These are phyloP conservation scores for Drosophila aldrichi DNA, from an alignment of 2,888 invertebrate species.

Conservation along the genomic window DNA sequence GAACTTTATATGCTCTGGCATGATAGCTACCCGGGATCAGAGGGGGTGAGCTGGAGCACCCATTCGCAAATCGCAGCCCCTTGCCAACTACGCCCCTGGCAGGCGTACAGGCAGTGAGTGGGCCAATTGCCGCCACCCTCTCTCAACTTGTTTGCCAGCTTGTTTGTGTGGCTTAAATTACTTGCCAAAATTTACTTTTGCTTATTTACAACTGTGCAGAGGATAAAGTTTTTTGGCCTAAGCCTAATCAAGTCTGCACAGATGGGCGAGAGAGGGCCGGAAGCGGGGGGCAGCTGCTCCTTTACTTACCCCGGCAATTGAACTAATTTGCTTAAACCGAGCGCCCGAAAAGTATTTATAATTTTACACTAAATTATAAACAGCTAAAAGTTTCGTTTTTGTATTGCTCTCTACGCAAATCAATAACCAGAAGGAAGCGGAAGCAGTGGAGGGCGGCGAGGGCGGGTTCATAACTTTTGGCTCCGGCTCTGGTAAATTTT, in stretches of 20 bases:
- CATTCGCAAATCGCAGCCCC: neutral
- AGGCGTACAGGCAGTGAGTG: neutral
- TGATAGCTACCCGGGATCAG: constrained; percentile 41
- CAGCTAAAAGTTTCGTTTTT: constrained; percentile 64
- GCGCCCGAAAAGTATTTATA: constrained; percentile 69
- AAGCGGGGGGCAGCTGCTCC: constrained; percentile 27
- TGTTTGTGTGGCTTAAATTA: constrained; percentile 82
- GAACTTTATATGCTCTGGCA: constrained; percentile 69
- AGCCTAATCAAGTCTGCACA: constrained; percentile 83
- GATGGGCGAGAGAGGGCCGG: neutral
- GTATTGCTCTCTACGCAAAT: constrained; percentile 39
- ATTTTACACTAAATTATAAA: constrained; percentile 73
- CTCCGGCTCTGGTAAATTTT: constrained; percentile 40
- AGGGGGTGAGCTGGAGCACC: neutral
- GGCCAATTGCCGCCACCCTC: constrained; percentile 33
- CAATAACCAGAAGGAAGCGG: constrained; percentile 50
- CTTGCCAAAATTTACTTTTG: constrained; percentile 81
- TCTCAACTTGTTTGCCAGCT: constrained; percentile 78
- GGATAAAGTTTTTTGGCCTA: constrained; percentile 83
- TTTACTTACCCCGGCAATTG: constrained; percentile 66
- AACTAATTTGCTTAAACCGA: constrained; percentile 79
- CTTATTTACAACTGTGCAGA: constrained; percentile 82
- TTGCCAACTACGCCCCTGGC: neutral
- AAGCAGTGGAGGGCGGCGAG: neutral
- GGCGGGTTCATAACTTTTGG: constrained; percentile 38